Percentiles rank a stretch among this genome's conserved stretches.
phyloP scores from a whole-genome alignment of 2,888 invertebrate species.

The Orthosia gracilis region DNA sequence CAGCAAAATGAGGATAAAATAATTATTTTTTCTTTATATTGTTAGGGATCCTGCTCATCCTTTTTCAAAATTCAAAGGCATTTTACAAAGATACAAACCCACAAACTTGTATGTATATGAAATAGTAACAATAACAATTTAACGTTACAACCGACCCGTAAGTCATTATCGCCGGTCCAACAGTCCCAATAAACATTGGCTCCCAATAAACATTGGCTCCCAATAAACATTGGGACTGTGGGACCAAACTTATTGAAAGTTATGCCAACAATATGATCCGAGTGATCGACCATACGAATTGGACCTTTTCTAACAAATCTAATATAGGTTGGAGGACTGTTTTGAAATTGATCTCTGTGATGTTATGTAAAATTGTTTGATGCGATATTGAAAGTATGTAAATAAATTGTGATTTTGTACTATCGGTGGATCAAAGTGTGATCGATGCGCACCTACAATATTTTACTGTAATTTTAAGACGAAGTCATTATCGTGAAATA shows the following conservation, averaged over 20 bases:
- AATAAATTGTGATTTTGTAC: neutral
- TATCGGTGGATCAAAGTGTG: neutral
- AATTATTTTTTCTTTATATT: too few relatives aligned
- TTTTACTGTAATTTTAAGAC: too few relatives aligned
- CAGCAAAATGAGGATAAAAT: too few relatives aligned
- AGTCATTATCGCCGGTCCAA: slow-evolving; percentile 14
- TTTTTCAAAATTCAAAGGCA: neutral
- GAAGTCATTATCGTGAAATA: too few relatives aligned
- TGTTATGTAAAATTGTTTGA: slow-evolving; percentile 13
- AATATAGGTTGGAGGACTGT: slow-evolving; percentile 29
- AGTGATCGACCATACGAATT: slow-evolving; percentile 15
- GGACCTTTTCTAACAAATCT: slow-evolving; percentile 40
- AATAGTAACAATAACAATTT: slow-evolving; percentile 45
- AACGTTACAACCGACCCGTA: slow-evolving; percentile 25
- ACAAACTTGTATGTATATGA: neutral
- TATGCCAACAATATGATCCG: slow-evolving; percentile 40
- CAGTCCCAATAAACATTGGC: slow-evolving; percentile 9
- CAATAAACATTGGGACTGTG: slow-evolving; percentile 5
- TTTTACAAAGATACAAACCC: neutral
- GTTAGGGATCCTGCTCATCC: too few relatives aligned
- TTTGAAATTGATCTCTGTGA: slow-evolving; percentile 23
- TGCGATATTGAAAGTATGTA: slow-evolving; percentile 1
- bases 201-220: too few relatives aligned
- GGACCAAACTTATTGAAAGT: slow-evolving; percentile 29
- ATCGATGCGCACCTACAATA: neutral